These are phyloP conservation scores for Eupithecia subumbrata DNA, from an alignment of 2,888 invertebrate genomes.

Conservation along the genomic window DNA sequence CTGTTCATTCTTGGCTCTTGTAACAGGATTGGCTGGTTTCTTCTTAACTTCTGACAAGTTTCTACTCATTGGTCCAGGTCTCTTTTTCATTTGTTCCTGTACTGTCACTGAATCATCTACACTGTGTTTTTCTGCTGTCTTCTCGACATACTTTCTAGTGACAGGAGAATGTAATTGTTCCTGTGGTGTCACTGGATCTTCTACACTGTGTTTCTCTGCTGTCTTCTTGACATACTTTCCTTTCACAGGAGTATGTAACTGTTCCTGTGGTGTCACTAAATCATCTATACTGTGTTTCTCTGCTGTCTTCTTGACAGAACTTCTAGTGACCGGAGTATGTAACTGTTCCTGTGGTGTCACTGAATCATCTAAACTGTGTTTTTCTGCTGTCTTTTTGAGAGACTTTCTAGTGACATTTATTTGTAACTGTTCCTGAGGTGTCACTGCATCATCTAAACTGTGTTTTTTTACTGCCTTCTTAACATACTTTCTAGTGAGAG, in stretches of 20 bases:
- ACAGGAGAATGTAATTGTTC: neutral
- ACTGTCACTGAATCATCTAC: neutral
- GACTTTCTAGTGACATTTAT: too few relatives aligned
- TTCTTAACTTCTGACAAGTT: neutral
- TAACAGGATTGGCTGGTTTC: too few relatives aligned
- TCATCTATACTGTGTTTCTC: too few relatives aligned
- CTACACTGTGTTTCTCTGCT: neutral
- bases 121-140: neutral
- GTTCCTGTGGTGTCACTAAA: too few relatives aligned
- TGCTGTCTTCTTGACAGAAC: too few relatives aligned
- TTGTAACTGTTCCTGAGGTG: too few relatives aligned
- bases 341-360: too few relatives aligned
- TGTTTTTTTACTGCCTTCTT: neutral
- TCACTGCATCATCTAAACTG: neutral
- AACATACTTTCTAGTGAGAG: neutral
- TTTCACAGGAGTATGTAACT: neutral
- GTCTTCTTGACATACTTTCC: neutral
- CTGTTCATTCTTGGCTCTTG: neutral
- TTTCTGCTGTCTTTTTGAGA: too few relatives aligned
- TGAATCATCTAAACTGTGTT: too few relatives aligned
- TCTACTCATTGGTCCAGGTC: neutral
- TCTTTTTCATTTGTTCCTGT: neutral
- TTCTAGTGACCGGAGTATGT: too few relatives aligned
- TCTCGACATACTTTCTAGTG: neutral
- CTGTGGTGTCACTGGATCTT: neutral